Percentiles rank a stretch among this genome's conserved stretches.
Conservation (phyloP, 2,113 vertebrate species). For the Bujurquina vittata region DNA sequence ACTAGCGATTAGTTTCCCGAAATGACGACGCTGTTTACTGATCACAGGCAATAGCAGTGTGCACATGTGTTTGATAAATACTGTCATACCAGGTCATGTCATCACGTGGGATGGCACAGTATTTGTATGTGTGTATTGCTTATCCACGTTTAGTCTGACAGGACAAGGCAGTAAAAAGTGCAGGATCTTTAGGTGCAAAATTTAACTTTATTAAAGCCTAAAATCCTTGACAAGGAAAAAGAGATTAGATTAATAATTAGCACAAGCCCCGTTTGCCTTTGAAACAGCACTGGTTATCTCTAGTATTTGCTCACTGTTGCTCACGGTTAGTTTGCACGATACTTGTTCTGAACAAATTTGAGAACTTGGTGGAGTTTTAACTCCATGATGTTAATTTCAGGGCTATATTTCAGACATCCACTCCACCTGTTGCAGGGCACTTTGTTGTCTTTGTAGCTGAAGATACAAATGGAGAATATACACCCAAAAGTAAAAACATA, state of each 20-base stretch:
- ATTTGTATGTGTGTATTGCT: background rate
- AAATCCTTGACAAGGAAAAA: no score
- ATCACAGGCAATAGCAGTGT: background rate
- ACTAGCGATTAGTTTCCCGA: background rate
- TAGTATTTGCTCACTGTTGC: background rate
- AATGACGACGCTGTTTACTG: no score
- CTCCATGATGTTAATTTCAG: background rate
- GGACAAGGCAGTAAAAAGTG: background rate
- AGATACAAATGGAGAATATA: fast-evolving
- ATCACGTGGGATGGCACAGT: background rate
- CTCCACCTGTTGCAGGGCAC: background rate
- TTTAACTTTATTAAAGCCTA: no score
- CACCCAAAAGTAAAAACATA: background rate
- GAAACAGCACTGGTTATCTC: background rate
- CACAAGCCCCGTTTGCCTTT: fast-evolving
- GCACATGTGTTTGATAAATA: background rate
- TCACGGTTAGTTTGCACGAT: background rate
- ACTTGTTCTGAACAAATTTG: background rate
- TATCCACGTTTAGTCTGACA: background rate
- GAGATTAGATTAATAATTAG: background rate
- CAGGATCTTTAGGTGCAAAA: background rate
- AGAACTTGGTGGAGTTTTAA: background rate
- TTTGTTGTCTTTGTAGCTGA: background rate
- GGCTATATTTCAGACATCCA: background rate
- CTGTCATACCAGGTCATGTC: background rate